phyloP scores from a whole-genome alignment of 2,797 vertebrate genomes.

The Catharus ustulatus region DNA sequence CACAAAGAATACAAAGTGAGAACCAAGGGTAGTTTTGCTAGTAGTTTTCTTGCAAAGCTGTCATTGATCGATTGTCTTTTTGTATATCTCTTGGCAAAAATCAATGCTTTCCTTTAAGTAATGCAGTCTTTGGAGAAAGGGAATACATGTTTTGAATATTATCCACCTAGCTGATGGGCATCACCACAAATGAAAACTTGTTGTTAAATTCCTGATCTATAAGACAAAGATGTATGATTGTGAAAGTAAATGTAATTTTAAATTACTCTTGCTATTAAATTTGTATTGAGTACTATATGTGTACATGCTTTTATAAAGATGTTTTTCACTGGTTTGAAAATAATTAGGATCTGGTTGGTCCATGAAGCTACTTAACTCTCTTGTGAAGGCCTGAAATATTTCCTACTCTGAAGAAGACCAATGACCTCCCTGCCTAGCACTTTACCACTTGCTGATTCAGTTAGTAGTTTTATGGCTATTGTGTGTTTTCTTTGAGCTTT shows the following conservation, averaged over 20 bases:
- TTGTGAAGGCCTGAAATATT: background rate
- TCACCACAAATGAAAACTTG: background rate
- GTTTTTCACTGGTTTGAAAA: background rate
- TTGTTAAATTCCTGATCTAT: background rate
- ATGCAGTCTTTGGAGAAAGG: background rate
- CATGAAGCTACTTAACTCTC: background rate
- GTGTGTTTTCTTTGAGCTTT: background rate
- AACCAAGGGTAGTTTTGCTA: background rate
- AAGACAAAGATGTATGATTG: background rate
- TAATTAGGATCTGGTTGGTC: background rate
- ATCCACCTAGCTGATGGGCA: background rate
- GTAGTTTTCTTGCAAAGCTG: conserved; percentile 22
- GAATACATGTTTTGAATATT: conserved; percentile 43
- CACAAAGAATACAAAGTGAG: conserved; percentile 13
- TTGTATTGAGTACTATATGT: background rate
- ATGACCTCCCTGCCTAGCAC: background rate
- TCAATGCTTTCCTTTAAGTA: conserved; percentile 46
- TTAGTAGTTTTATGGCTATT: background rate
- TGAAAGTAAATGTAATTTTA: background rate
- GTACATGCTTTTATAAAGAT: background rate
- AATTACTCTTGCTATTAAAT: background rate
- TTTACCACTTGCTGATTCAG: background rate
- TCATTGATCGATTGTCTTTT: conserved; percentile 57
- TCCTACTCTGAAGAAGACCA: background rate
- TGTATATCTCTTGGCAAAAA: conserved; percentile 40